Base-by-base conservation (phyloP, 1,140 invertebrate species). In the Phymastichus coffea region DNA sequence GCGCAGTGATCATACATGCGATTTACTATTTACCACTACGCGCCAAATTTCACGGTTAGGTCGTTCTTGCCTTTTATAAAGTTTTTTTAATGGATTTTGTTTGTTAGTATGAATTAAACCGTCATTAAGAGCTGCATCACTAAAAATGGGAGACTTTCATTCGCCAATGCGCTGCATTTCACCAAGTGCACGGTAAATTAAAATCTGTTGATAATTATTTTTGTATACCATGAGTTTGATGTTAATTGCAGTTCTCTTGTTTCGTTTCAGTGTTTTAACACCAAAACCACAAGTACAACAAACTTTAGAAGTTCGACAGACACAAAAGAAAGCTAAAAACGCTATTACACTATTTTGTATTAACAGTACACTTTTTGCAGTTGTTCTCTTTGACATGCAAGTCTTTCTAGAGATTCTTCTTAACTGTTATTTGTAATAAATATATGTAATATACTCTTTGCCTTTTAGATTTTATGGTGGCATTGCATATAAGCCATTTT, bases 261-360 rank as follows among this genome's bases (percentile, higher is more conserved):
- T 35, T 46, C 38, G 47, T 70, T 55, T 2, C 33, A 76, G 75
- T 55, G 64, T 74, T 52, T 58, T 77, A 25, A 71, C 73, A 17
- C 66, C 75, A 4, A 77, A 75, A 48, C 73, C 75, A 14, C 72
- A 76, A 49, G 74, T 77, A 6, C 66, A 76, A 43, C 74, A 76
- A 57, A 70, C 69, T 10, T 25, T 77, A 0, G 62, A 73, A 54
- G 28, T 76, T 10, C 63, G 64, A 14, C 74, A 74, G 48, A 62
- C 48, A 0, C 74, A 74, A 49, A 69, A 33, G 10, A 73, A 69
- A 63, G 72, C 72, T 0, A 71, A 64, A 33, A 73, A 61, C 20
- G 74, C 64, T 37, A 69, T 76, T 14, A 76, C 67, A 12, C 74
- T 73, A 66, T 76, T 77, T 55, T 69, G 70, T 4, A 54, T 76